These are phyloP conservation scores for Larimichthys polyactis DNA, from an alignment of 2,113 vertebrate genomes.

Conservation along the genomic window DNA sequence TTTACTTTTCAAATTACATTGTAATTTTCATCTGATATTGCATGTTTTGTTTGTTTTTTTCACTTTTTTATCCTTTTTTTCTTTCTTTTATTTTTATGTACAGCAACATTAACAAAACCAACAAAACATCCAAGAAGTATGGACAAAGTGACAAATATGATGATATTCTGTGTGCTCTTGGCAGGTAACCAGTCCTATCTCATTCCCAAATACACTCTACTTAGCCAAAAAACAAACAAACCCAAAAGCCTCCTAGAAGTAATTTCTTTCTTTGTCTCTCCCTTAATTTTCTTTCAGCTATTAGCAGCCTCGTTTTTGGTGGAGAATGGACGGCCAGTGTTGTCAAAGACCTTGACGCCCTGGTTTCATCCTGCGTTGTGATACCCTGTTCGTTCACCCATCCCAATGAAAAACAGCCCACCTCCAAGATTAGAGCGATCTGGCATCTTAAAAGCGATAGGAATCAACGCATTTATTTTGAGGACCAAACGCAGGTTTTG, in stretches of 20 bases:
- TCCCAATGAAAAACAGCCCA: slow-evolving; percentile 17
- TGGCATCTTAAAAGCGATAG: neutral
- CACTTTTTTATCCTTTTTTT: too few species aligned
- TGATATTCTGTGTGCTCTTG: neutral
- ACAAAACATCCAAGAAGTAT: slow-evolving; percentile 22
- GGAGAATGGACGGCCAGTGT: slow-evolving; percentile 57
- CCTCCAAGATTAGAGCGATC: slow-evolving; percentile 52
- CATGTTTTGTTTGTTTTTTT: too few species aligned
- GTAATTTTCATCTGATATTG: too few species aligned
- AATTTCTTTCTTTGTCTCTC: neutral
- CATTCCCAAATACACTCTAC: neutral
- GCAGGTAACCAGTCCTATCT: neutral
- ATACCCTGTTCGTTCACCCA: slow-evolving; percentile 73
- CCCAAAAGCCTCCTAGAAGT: too few species aligned
- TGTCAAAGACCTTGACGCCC: neutral
- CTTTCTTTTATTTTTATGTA: too few species aligned
- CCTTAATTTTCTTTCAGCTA: slow-evolving; percentile 33
- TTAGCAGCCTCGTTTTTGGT: slow-evolving; percentile 14
- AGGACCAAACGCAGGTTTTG: accelerated
- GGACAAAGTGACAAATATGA: slow-evolving; percentile 4
- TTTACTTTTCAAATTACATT: too few species aligned
- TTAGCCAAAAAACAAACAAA: neutral
- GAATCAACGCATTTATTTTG: neutral
- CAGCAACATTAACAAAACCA: neutral
- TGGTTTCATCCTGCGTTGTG: slow-evolving; percentile 76